Evolutionary conservation across 2,888 invertebrate species (phyloP).

Genomic region (Timandra comae): DNA sequence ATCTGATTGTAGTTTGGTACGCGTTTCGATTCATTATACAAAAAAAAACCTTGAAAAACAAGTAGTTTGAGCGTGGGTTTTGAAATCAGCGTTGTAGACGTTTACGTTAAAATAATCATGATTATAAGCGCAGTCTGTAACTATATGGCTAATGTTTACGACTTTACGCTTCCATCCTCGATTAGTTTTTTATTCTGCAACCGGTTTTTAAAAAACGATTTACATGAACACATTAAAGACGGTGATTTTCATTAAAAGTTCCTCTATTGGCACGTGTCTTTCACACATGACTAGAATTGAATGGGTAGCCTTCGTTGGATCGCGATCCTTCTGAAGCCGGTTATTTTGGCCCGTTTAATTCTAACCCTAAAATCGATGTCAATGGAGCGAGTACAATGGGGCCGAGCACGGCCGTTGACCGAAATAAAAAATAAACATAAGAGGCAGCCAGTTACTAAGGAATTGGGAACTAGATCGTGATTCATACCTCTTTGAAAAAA

Average conservation of each 20-base stretch:
- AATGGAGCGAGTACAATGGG: constrained; percentile 58
- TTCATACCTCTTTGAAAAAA: constrained; percentile 32
- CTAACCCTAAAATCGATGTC: constrained; percentile 65
- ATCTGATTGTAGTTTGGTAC: constrained; percentile 35
- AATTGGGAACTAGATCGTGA: constrained; percentile 55
- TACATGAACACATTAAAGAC: constrained; percentile 9
- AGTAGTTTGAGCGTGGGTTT: constrained; percentile 44
- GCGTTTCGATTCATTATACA: constrained; percentile 27
- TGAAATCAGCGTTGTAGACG: constrained; percentile 36
- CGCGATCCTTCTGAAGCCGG: constrained; percentile 6
- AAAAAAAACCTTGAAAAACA: constrained; percentile 44
- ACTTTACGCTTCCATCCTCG: constrained; percentile 26
- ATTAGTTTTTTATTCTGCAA: constrained; percentile 20
- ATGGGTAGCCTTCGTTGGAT: constrained; percentile 7
- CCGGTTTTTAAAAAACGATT: constrained; percentile 20
- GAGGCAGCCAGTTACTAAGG: constrained; percentile 41
- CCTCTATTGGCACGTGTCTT: constrained; percentile 27
- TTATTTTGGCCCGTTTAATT: constrained; percentile 38
- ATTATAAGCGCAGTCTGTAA: constrained; percentile 28
- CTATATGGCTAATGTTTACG: constrained; percentile 18
- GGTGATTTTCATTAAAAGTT: constrained; percentile 13
- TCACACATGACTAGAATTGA: constrained; percentile 13
- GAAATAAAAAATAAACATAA: constrained; percentile 63
- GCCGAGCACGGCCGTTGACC: constrained; percentile 63
- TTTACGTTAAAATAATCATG: constrained; percentile 32